phyloP scores from a whole-genome alignment of 2,888 invertebrate genomes.

The Cantharis rustica region DNA sequence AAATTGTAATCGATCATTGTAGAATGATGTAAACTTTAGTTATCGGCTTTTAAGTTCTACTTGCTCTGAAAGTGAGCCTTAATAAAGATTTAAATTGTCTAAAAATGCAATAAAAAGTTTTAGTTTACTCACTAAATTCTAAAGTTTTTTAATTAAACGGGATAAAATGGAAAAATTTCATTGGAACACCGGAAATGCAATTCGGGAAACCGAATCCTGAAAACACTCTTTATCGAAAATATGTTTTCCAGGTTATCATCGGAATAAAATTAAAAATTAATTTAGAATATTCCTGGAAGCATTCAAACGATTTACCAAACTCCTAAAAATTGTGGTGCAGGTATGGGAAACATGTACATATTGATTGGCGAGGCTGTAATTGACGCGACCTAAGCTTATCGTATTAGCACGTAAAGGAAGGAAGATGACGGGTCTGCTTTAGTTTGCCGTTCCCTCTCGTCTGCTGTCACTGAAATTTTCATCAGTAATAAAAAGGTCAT shows the following conservation, averaged over 20 bases:
- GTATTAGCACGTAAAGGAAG: slow-evolving; percentile 24
- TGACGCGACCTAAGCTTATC: slow-evolving; percentile 27
- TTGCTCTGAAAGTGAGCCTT: not conserved
- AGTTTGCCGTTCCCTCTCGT: slow-evolving; percentile 18
- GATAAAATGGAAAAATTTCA: not conserved
- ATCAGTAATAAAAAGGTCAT: slow-evolving; percentile 12
- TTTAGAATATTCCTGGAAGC: not conserved
- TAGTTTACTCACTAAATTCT: not conserved
- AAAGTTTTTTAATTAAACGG: not conserved
- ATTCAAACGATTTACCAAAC: not conserved
- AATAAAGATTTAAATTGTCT: not conserved
- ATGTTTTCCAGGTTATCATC: not conserved
- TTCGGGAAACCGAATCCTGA: not conserved
- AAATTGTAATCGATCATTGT: not conserved
- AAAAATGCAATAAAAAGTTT: not conserved
- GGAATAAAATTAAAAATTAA: not conserved
- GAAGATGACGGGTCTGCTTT: slow-evolving; percentile 16
- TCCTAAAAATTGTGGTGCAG: slow-evolving; percentile 6
- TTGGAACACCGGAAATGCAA: not conserved
- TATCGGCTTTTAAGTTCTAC: not conserved
- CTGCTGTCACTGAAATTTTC: slow-evolving; percentile 19
- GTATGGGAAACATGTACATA: slow-evolving; percentile 29
- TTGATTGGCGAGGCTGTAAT: slow-evolving; percentile 32
- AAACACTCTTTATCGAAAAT: not conserved
- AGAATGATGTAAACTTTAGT: not conserved